Base-by-base conservation (phyloP, 2,888 invertebrate species). In the Platynereis dumerilii region DNA sequence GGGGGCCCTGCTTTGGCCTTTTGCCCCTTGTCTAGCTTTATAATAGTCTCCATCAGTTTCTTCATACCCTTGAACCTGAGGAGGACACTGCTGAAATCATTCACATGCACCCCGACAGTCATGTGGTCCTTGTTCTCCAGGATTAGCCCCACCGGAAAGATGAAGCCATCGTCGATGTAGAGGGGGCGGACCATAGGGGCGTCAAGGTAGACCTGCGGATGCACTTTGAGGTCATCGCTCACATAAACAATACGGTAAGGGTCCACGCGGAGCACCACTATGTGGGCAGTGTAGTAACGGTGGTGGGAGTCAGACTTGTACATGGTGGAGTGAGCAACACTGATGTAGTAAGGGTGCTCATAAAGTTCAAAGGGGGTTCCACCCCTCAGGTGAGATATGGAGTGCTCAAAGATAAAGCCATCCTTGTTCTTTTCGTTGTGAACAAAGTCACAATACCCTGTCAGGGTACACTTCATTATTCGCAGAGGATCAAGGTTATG, bases 401-500 rank as follows among this genome's bases (percentile, higher is more conserved):
- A 59, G 28, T 74, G 69, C 26, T 65, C 60, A 57, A 75, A 75
- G 34, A 69, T 69, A 62, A 73, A 71, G 3, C 71, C 71, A 2
- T 63, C 28, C 1, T 34, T n/a, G 27, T 68, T 61, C 24, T 58
- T 58, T 27, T 72, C 72, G 44, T 67, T 60, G 67, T 71, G 65
- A n/a, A 73, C 60, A 60, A 74, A 74, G 53, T 65, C 60, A 54
- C 74, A 74, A 22, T 58, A 39, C 2, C 73, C 72, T n/a, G 52
- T 45, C 28, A 72, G 59, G 1, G 63, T 48, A 52, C 75, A 75
- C 39, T 70, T 60, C 55, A 75, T 67, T 10, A 75, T 64, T 26
- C 74, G 57, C 26, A 75, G 62, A 7, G 75, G 75, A 55, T 75
- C 75, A n/a, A 75, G 68, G 57, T 72, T 75, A 58, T 75, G 74